phyloP scores from a whole-genome alignment of 2,888 invertebrate genomes.

The Caenorhabditis uteleia region DNA sequence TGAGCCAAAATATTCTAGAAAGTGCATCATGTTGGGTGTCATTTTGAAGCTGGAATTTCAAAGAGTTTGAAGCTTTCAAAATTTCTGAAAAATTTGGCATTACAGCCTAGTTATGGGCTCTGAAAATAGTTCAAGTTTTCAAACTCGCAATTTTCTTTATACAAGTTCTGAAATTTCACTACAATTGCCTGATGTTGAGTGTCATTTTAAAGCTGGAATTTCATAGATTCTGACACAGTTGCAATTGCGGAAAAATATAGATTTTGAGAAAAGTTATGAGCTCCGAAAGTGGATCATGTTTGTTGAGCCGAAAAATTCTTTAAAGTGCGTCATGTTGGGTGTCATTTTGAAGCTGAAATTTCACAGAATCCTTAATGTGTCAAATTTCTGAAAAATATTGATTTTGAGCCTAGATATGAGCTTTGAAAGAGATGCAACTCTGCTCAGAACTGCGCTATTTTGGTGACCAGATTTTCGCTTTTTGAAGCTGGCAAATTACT shows the following conservation, averaged over 20 bases:
- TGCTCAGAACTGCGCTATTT: no score
- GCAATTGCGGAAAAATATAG: neutral
- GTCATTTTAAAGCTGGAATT: neutral
- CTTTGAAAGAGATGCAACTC: no score
- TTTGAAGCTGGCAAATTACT: no score
- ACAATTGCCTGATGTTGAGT: no score
- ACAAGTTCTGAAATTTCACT: no score
- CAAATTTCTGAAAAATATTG: neutral
- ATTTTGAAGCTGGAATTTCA: neutral
- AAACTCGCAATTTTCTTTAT: no score
- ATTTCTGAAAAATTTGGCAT: neutral
- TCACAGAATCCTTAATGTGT: neutral
- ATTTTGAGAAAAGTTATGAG: no score
- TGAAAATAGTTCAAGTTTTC: no score
- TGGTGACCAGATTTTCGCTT: no score
- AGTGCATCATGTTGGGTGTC: neutral
- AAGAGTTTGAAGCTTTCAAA: neutral
- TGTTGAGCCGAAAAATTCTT: conserved; percentile 68
- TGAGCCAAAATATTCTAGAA: conserved; percentile 64
- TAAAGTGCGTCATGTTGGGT: neutral
- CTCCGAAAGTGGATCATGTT: no score
- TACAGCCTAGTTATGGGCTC: no score
- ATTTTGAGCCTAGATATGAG: no score
- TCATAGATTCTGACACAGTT: neutral
- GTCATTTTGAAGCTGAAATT: conserved; percentile 1